These are phyloP conservation scores for Caenorhabditis angaria DNA, from an alignment of 2,888 invertebrate species.

Conservation along the genomic window DNA sequence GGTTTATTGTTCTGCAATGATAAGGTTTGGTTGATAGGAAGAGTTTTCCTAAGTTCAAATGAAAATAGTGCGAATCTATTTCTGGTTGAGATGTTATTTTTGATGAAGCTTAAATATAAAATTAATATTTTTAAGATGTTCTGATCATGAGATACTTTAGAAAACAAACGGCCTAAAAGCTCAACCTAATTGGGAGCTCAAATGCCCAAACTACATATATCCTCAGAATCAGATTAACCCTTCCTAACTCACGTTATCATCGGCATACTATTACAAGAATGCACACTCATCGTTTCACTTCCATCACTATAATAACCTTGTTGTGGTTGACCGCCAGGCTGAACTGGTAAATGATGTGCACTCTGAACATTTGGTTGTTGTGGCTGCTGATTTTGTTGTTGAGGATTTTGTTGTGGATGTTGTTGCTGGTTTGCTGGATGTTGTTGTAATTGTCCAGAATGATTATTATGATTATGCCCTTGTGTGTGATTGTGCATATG, in stretches of 20 bases:
- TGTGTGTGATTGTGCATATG: constrained; percentile 26
- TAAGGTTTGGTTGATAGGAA: too few species aligned
- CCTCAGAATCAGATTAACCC: background rate
- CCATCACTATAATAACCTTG: constrained; percentile 70
- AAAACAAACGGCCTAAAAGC: too few species aligned
- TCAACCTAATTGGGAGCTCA: too few species aligned
- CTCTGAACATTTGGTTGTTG: too few species aligned
- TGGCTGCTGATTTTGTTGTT: constrained; percentile 20
- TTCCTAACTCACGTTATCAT: constrained; percentile 53
- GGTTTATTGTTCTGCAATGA: constrained; percentile 58
- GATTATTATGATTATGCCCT: constrained; percentile 32
- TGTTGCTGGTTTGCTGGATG: constrained; percentile 16
- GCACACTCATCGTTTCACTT: constrained; percentile 68
- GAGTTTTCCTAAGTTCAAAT: too few species aligned
- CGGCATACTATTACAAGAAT: constrained; percentile 69
- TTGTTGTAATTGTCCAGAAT: constrained; percentile 22
- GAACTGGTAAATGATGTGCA: constrained; percentile 20
- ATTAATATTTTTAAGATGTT: too few species aligned
- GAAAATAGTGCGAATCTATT: too few species aligned
- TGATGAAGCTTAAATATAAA: too few species aligned
- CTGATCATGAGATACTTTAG: too few species aligned
- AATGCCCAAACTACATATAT: too few species aligned
- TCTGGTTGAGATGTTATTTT: too few species aligned
- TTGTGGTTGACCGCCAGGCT: constrained; percentile 37
- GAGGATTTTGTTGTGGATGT: constrained; percentile 24